Conservation (phyloP, 2,888 invertebrate species). For the Mythimna ferrago region DNA sequence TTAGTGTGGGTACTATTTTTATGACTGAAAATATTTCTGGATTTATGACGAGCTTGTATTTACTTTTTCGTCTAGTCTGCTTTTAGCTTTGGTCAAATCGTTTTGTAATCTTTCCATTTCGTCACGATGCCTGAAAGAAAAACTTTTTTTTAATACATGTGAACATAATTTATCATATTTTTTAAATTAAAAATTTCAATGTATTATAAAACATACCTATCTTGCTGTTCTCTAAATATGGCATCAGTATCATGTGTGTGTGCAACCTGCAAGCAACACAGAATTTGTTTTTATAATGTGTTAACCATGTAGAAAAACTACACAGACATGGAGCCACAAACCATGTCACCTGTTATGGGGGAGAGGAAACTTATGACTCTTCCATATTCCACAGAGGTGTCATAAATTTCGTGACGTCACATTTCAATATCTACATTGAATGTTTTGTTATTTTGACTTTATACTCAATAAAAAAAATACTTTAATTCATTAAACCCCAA, state of each 20-base stretch:
- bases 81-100: conserved; percentile 89
- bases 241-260: conserved; percentile 87
- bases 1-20: background rate
- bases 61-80: conserved; percentile 89
- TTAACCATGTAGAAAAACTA: too few relatives aligned
- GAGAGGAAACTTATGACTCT: too few relatives aligned
- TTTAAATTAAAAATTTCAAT: background rate
- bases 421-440: too few relatives aligned
- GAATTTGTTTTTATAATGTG: background rate
- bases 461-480: too few relatives aligned
- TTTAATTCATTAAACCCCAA: too few relatives aligned
- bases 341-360: too few relatives aligned
- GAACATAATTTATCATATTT: background rate
- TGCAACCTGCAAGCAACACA: conserved; percentile 77
- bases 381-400: too few relatives aligned
- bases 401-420: too few relatives aligned
- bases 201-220: conserved; percentile 75
- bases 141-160: background rate
- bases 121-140: conserved; percentile 83
- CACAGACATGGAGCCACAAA: too few relatives aligned
- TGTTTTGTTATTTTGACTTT: too few relatives aligned
- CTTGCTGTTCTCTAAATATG: conserved; percentile 87
- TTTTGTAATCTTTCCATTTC: conserved; percentile 89
- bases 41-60: conserved; percentile 63
- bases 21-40: background rate